phyloP scores from a whole-genome alignment of 2,797 vertebrate species.

The Brachyrhaphis roseni region DNA sequence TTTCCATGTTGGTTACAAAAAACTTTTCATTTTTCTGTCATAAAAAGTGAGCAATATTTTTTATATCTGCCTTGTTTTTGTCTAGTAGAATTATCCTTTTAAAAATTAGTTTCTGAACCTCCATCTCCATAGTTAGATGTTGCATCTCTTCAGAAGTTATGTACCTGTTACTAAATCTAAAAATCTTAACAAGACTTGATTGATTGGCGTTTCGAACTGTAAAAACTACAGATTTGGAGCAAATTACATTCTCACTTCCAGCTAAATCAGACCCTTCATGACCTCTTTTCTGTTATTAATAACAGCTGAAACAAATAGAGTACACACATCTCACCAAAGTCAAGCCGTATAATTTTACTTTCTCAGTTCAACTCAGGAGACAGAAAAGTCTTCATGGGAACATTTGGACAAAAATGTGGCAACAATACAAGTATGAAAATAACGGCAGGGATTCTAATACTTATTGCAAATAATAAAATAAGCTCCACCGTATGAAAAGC shows the following conservation, averaged over 20 bases:
- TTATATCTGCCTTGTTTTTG: neutral
- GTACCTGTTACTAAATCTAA: neutral
- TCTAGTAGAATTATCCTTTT: neutral
- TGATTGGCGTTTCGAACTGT: neutral
- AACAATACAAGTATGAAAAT: neutral
- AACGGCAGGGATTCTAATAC: neutral
- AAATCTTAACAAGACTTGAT: neutral
- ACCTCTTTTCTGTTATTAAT: neutral
- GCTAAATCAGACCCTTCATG: no score
- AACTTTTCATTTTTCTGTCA: no score
- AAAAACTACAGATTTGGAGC: neutral
- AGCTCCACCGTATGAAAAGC: constrained; percentile 2
- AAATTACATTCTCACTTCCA: neutral
- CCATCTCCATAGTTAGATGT: neutral
- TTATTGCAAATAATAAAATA: neutral
- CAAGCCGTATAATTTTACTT: neutral
- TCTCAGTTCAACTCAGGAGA: neutral
- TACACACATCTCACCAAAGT: neutral
- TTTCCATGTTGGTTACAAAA: neutral
- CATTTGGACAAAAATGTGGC: neutral
- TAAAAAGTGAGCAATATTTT: neutral
- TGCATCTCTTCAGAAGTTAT: neutral
- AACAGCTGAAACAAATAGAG: neutral
- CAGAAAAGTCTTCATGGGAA: neutral
- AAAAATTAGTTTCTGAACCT: neutral